phyloP scores from a whole-genome alignment of 2,888 invertebrate genomes.

The Paralinhomoeus sp. region DNA sequence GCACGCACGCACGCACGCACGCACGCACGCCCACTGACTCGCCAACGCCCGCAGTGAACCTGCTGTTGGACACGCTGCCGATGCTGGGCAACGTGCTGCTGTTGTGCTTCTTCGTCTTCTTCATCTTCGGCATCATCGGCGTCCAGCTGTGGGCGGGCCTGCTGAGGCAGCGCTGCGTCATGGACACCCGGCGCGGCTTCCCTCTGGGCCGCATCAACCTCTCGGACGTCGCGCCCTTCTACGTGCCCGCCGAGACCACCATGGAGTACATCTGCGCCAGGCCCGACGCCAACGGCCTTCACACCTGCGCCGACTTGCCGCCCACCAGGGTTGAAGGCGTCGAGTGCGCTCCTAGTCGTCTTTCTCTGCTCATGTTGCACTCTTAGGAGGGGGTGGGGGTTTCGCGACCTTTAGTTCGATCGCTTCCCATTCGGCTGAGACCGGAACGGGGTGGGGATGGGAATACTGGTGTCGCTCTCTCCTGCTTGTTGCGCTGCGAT shows the following conservation, averaged over 20 bases:
- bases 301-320: slow-evolving; percentile 59
- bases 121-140: slow-evolving; percentile 98
- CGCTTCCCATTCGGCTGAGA: too few species aligned
- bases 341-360: too few species aligned
- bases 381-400: too few species aligned
- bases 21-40: too few species aligned
- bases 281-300: slow-evolving; percentile 76
- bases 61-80: slow-evolving; percentile 85
- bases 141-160: slow-evolving; percentile 98
- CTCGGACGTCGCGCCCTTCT: slow-evolving; percentile 8
- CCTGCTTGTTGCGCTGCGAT: too few species aligned
- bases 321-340: slow-evolving; percentile 42
- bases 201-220: background rate
- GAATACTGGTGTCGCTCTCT: too few species aligned
- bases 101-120: slow-evolving; percentile 98
- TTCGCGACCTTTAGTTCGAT: too few species aligned
- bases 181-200: slow-evolving; percentile 31
- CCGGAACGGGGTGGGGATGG: too few species aligned
- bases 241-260: slow-evolving; percentile 26
- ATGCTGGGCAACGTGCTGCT: slow-evolving; percentile 93
- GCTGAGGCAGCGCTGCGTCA: slow-evolving; percentile 70
- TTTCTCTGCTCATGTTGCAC: too few species aligned
- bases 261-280: slow-evolving; percentile 91
- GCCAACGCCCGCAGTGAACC: slow-evolving; percentile 69
- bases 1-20: slow-evolving; percentile 69